Evolutionary conservation across 1,140 invertebrate genomes (phyloP).

Genomic region (Cyclina sinensis): DNA sequence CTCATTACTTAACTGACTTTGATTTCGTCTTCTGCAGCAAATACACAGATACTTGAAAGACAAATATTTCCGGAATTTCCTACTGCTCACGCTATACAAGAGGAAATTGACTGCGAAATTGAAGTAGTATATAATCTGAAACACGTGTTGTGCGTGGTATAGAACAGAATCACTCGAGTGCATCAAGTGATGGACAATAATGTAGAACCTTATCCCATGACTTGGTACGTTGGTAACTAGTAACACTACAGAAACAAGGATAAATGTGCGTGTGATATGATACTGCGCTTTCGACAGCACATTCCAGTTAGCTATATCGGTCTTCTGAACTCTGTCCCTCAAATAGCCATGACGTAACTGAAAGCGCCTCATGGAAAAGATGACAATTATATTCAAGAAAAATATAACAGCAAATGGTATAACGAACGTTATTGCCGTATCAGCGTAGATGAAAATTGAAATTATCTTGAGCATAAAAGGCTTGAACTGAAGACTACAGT

Average conservation of each 20-base stretch:
- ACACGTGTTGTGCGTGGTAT: constrained; percentile 85
- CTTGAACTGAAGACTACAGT: constrained; percentile 54
- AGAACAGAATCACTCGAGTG: background rate
- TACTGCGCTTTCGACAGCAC: constrained; percentile 29
- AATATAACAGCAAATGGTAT: constrained; percentile 87
- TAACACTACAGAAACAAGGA: constrained; percentile 93
- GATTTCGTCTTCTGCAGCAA: background rate
- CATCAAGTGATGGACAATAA: constrained; percentile 15
- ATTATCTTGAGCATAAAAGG: constrained; percentile 80
- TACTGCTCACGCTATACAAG: constrained; percentile 88
- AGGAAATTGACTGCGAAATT: constrained; percentile 95
- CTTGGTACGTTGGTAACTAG: constrained; percentile 92
- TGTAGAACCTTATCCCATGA: constrained; percentile 81
- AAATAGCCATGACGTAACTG: constrained; percentile 68
- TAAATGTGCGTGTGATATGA: constrained; percentile 93
- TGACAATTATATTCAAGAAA: constrained; percentile 89
- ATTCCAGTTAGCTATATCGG: background rate
- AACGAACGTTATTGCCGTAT: constrained; percentile 88
- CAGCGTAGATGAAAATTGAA: constrained; percentile 88
- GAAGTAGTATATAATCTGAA: constrained; percentile 90
- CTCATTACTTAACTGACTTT: background rate
- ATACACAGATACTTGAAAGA: constrained; percentile 2
- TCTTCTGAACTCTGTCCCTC: background rate
- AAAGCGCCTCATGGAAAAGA: constrained; percentile 83
- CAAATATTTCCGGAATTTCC: constrained; percentile 71